Percentiles rank a stretch among this genome's conserved stretches.
Evolutionary conservation across 2,113 vertebrate genomes (phyloP).

Genomic region (Hyaena hyaena): DNA sequence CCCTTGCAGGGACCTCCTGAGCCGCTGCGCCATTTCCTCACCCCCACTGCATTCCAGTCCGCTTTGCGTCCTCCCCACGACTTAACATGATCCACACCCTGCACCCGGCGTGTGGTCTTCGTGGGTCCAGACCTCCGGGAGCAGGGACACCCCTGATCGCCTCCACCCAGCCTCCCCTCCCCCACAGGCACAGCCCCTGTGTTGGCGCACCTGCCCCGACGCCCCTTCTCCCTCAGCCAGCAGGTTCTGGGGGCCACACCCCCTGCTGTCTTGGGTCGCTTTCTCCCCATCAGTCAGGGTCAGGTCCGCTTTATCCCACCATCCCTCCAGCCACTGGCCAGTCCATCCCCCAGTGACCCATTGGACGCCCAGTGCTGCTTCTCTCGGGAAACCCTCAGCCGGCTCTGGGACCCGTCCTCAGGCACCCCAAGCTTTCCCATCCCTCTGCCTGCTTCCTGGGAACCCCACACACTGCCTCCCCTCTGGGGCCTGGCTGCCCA

Average conservation of each 20-base stretch:
- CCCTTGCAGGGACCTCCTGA: not conserved
- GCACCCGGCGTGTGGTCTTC: rapidly evolving
- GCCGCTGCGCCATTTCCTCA: not conserved
- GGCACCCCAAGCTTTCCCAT: not conserved
- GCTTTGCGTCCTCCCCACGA: rapidly evolving
- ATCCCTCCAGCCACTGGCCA: not conserved
- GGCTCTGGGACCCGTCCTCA: not conserved
- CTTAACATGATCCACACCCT: not conserved
- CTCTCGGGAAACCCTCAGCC: not conserved
- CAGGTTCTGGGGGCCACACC: not conserved
- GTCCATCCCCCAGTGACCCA: not conserved
- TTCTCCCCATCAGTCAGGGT: not conserved
- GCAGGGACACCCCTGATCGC: not conserved
- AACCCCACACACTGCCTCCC: not conserved
- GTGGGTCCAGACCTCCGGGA: not conserved
- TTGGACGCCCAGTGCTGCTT: not conserved
- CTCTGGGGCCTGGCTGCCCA: not conserved
- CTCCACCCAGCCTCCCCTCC: not conserved
- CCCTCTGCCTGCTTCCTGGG: not conserved
- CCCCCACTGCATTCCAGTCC: not conserved
- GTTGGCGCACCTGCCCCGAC: too few species aligned
- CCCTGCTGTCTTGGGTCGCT: not conserved
- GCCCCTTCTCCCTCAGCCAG: not conserved
- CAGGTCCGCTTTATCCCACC: not conserved
- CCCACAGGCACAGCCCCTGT: rapidly evolving